A percentile compares a stretch with the other conserved stretches of the same genome.
Evolutionary conservation across 1,140 invertebrate species (phyloP).

Genomic region (Cotesia chilonis): DNA sequence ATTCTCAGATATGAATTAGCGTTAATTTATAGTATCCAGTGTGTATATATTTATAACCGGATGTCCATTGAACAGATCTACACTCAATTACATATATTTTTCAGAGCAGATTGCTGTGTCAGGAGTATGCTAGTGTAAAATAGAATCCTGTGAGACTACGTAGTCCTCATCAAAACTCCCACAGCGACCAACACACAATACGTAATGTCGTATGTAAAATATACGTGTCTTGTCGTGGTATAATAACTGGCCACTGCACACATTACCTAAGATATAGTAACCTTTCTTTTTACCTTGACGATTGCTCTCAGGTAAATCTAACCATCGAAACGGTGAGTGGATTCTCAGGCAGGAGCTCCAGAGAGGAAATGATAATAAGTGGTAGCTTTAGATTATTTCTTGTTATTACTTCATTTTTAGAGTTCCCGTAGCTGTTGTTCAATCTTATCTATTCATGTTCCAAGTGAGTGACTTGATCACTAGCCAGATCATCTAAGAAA

Average conservation of each 20-base stretch:
- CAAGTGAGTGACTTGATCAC: not conserved
- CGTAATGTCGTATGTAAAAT: not conserved
- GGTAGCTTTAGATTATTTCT: conserved; percentile 21
- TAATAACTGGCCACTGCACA: conserved; percentile 25
- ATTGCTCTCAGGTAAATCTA: conserved; percentile 14
- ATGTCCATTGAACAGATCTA: no score
- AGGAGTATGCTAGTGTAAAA: no score
- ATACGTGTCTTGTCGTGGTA: not conserved
- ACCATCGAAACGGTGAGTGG: conserved; percentile 14
- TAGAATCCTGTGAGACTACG: no score
- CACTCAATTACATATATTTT: no score
- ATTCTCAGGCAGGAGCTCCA: conserved; percentile 16
- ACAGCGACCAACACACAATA: not conserved
- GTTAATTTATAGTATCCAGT: no score
- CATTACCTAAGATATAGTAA: conserved; percentile 40
- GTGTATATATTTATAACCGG: no score
- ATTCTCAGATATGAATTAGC: no score
- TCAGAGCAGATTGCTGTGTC: no score
- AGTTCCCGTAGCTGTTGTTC: no score
- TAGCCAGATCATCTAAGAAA: not conserved
- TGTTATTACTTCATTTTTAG: conserved; percentile 1
- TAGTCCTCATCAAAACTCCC: no score
- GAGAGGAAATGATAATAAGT: conserved; percentile 9
- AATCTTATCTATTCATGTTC: not conserved
- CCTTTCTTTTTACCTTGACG: conserved; percentile 42